Evolutionary conservation across 2,113 vertebrate species (phyloP).

Genomic region (Myotis davidii): DNA sequence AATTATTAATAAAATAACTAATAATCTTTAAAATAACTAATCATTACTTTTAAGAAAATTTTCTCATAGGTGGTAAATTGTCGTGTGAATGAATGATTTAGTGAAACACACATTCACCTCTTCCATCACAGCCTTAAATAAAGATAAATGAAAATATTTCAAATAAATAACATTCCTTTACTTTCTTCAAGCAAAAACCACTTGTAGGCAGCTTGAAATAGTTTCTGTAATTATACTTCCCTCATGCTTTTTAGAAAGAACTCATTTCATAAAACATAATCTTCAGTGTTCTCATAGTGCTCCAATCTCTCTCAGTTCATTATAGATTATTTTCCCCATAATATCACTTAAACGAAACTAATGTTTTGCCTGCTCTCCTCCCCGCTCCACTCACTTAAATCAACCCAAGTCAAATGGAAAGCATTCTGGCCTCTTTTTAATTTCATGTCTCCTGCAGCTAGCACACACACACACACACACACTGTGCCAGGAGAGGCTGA

Average conservation of each 20-base stretch:
- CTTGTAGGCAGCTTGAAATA: constrained; percentile 31
- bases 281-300: background rate
- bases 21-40: background rate
- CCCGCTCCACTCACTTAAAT: constrained; percentile 21
- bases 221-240: constrained; percentile 45
- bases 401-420: constrained; percentile 63
- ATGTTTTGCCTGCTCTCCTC: background rate
- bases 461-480: constrained; percentile 35
- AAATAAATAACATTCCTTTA: constrained; percentile 41
- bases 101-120: background rate
- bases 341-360: constrained; percentile 64
- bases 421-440: constrained; percentile 67
- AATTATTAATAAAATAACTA: background rate
- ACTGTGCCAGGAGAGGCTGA: constrained; percentile 46
- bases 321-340: constrained; percentile 50
- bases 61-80: background rate
- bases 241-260: constrained; percentile 56
- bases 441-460: constrained; percentile 58
- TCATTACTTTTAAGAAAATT: constrained; percentile 1
- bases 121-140: background rate
- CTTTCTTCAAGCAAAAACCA: constrained; percentile 54
- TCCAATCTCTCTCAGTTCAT: constrained; percentile 14
- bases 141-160: constrained; percentile 47
- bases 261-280: constrained; percentile 45
- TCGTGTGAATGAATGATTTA: background rate